A percentile compares a stretch with the other conserved stretches of the same genome.
Conservation (phyloP, 2,797 vertebrate genomes). For the Mormyrus hasselquistii region DNA sequence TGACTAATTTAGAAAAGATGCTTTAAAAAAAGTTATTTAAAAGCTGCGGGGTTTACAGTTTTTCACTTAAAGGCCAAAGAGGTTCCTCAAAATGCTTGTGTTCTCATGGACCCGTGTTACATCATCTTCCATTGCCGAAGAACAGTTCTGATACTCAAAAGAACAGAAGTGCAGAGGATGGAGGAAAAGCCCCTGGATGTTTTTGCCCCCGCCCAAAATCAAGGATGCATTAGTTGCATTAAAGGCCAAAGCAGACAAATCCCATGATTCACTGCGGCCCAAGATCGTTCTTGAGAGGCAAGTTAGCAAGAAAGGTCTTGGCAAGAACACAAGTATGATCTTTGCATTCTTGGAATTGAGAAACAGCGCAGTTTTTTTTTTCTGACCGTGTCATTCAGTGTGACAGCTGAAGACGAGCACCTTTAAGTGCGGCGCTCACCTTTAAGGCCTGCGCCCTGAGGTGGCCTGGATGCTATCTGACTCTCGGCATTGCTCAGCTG, state of each 20-base stretch:
- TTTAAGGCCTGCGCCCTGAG: conserved; percentile 48
- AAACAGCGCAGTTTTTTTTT: not conserved
- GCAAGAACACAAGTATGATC: not conserved
- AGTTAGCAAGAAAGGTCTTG: not conserved
- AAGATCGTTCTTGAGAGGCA: not conserved
- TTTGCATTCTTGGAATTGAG: not conserved
- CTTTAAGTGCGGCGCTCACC: conserved; percentile 15
- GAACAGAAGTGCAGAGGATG: not conserved
- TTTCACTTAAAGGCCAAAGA: not conserved
- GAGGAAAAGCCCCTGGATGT: not conserved
- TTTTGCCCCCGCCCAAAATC: not conserved
- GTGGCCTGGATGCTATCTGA: conserved; percentile 60
- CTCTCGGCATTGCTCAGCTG: conserved; percentile 66
- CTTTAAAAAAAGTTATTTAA: not conserved
- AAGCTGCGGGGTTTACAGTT: not conserved
- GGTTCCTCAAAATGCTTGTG: not conserved
- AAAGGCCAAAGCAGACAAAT: not conserved
- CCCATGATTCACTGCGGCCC: not conserved
- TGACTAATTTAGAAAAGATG: not conserved
- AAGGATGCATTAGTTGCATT: not conserved
- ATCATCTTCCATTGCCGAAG: not conserved
- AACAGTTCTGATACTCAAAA: not conserved
- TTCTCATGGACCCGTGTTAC: not conserved
- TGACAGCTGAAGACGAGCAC: not conserved
- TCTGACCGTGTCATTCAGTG: not conserved